phyloP scores from a whole-genome alignment of 2,888 invertebrate genomes.

The Formica aserva region DNA sequence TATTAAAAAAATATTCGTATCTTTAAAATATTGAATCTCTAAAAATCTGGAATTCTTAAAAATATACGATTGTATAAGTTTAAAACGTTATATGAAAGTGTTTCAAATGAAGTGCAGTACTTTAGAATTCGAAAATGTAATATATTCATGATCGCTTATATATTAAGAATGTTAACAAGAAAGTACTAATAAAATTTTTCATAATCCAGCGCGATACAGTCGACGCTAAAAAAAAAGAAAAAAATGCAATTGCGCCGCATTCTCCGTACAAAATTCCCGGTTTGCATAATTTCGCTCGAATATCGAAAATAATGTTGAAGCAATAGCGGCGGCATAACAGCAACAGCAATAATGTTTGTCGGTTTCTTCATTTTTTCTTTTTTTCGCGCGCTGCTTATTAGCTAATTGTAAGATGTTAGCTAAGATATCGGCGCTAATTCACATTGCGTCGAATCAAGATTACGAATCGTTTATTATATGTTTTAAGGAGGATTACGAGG shows the following conservation, averaged over 20 bases:
- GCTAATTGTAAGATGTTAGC: conserved; percentile 9
- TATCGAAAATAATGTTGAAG: conserved; percentile 11
- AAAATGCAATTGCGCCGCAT: background rate
- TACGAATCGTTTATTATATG: conserved; percentile 1
- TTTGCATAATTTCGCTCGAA: conserved; percentile 4
- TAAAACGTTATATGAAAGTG: background rate
- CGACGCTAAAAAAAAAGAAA: background rate
- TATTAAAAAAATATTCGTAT: no score
- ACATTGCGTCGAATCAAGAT: background rate
- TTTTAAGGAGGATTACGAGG: conserved; percentile 20
- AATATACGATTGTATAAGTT: background rate
- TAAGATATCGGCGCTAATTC: conserved; percentile 29
- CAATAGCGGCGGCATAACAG: background rate
- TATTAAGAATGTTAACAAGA: background rate
- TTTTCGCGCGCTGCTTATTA: background rate
- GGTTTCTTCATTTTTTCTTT: background rate
- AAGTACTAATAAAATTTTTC: background rate
- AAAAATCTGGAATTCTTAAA: background rate
- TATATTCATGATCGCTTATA: background rate
- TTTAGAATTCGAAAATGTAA: background rate
- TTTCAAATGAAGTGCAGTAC: background rate
- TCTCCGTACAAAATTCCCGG: background rate
- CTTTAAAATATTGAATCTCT: background rate
- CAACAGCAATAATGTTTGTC: background rate
- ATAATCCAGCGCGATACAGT: background rate